These are phyloP conservation scores for Etheostoma nigrum DNA, from an alignment of 2,797 vertebrate genomes.

Conservation along the genomic window DNA sequence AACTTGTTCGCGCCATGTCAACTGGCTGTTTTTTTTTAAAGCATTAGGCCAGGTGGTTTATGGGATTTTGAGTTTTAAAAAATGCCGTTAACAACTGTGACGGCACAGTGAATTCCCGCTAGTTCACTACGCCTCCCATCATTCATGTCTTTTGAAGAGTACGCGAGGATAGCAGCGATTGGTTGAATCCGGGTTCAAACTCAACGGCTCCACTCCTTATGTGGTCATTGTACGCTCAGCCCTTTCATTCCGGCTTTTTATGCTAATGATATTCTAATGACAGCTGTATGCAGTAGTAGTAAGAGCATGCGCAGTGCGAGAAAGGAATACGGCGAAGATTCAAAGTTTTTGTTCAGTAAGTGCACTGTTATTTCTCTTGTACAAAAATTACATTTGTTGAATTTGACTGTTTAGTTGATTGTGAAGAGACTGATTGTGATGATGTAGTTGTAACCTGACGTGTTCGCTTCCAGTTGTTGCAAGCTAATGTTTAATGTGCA, in stretches of 20 bases:
- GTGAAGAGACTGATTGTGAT: not conserved
- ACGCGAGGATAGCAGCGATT: conserved; percentile 61
- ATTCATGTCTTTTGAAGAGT: conserved; percentile 57
- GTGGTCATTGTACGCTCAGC: conserved; percentile 69
- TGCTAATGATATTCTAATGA: conserved; percentile 81
- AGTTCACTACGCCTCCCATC: conserved; percentile 72
- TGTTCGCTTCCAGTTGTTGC: conserved; percentile 8
- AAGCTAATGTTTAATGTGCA: conserved; percentile 27
- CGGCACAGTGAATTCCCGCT: not conserved
- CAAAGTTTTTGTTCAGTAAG: conserved; percentile 88
- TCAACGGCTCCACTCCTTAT: conserved; percentile 79
- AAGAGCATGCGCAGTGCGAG: conserved; percentile 85
- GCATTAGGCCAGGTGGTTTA: conserved; percentile 24
- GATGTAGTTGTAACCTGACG: conserved; percentile 23
- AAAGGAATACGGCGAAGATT: conserved; percentile 82
- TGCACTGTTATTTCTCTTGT: conserved; percentile 58
- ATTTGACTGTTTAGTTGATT: not conserved
- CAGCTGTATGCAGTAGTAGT: conserved; percentile 85
- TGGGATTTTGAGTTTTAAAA: conserved; percentile 70
- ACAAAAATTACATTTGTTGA: conserved; percentile 8
- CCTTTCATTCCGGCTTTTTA: conserved; percentile 81
- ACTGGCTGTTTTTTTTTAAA: conserved; percentile 61
- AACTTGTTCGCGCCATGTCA: conserved; percentile 82
- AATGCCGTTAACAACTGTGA: not conserved
- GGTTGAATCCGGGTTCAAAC: conserved; percentile 80